Evolutionary conservation across 2,888 invertebrate genomes (phyloP), one percentile per base, ranked within the genome.

Genomic region (Campopleginae sp.): DNA sequence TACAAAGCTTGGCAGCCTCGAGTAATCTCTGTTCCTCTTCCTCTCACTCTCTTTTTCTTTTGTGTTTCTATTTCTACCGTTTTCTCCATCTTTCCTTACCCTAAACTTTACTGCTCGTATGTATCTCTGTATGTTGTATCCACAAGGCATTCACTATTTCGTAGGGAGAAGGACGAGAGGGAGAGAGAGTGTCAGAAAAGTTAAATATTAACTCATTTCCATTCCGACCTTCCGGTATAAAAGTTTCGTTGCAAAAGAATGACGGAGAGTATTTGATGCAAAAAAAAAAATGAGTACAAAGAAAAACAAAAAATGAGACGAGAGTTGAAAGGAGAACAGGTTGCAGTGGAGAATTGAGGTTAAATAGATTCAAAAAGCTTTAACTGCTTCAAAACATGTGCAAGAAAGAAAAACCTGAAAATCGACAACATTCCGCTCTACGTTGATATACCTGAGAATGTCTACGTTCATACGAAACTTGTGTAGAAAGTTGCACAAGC

Each of bases 171-270:
- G 54, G 65, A 65, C 38, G 48, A 27, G 23, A 46, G 23, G 72
- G 14, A 51, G 14, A 8, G 33, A 33, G 27, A 51, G 51, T 48
- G 5, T n/a, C 48, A 38, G 48, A 14, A 44, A 70, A 27, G 12
- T 70, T 46, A 14, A 42, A 48, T 6, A 38, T 27, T 27, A 58
- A 58, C 58, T 58, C 14, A 14, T 12, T 63, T 46, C n/a, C 33
- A 46, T 48, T 76, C 19, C 38, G 58, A 46, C 51, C 31, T 12
- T 51, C n/a, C 44, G 14, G 23, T n/a, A 8, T 31, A 58, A 58
- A 76, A 82, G 76, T 76, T 81, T 81, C 8, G 51, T 70, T 51
- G 42, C 63, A 68, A 76, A 8, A 17, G 3, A 31, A 14, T 44
- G 51, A 61, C 27, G 14, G 14, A 14, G 27, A 14, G 12, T n/a